Conservation (phyloP, 2,113 vertebrate species). For the Paramormyrops kingsleyae region DNA sequence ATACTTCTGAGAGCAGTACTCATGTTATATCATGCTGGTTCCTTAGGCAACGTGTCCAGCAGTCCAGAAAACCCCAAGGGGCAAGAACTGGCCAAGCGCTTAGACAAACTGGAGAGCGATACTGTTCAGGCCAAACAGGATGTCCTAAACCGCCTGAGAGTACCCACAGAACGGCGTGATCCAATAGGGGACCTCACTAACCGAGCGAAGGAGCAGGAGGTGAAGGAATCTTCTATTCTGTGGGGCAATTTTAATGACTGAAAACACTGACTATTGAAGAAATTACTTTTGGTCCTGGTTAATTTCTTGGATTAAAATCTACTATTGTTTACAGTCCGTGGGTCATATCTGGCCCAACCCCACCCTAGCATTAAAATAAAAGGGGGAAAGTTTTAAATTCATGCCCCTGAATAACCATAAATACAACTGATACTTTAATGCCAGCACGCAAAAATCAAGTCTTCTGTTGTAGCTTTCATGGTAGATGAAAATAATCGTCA, state of each 20-base stretch:
- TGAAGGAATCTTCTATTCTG: slow-evolving; percentile 34
- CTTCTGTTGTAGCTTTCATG: not conserved
- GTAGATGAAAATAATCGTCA: not conserved
- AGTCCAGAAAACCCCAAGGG: slow-evolving; percentile 57
- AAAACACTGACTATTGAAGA: not conserved
- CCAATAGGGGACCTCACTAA: slow-evolving; percentile 65
- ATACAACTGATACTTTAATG: not conserved
- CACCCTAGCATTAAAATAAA: not conserved
- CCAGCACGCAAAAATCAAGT: not conserved
- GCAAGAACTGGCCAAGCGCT: slow-evolving; percentile 50
- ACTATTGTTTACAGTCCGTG: not conserved
- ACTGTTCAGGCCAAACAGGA: slow-evolving; percentile 61
- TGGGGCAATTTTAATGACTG: not conserved
- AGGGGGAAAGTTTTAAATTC: not conserved
- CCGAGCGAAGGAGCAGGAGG: slow-evolving; percentile 75
- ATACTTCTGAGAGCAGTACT: not conserved
- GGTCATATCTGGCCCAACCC: not conserved
- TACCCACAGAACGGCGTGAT: slow-evolving; percentile 63
- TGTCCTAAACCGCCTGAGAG: slow-evolving; percentile 60
- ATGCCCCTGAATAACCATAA: not conserved
- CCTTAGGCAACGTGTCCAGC: slow-evolving; percentile 43
- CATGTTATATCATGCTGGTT: not conserved
- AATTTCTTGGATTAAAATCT: not conserved
- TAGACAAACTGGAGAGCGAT: slow-evolving; percentile 65
- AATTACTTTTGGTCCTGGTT: not conserved